A percentile compares a stretch with the other conserved stretches of the same genome.
Conservation (phyloP, 2,797 vertebrate genomes). For the Myotis planiceps region DNA sequence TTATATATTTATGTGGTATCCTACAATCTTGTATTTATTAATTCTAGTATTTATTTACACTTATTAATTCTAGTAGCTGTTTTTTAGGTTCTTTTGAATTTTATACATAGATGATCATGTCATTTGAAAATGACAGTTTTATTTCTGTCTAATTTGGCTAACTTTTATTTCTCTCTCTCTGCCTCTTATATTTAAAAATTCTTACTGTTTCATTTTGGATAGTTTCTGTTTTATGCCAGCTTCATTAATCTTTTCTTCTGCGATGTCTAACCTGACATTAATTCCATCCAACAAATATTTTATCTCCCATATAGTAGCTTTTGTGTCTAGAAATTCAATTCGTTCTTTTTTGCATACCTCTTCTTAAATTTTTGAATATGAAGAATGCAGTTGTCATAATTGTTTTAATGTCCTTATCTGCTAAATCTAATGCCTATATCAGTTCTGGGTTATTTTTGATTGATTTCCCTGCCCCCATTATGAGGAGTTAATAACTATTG, state of each 20-base stretch:
- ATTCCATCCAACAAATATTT: constrained; percentile 4
- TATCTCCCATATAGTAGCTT: background rate
- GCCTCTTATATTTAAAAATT: background rate
- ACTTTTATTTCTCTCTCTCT: constrained; percentile 1
- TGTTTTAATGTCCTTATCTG: background rate
- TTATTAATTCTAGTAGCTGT: background rate
- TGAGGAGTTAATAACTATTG: background rate
- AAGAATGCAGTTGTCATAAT: constrained; percentile 7
- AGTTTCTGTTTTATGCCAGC: constrained; percentile 4
- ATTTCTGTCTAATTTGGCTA: background rate
- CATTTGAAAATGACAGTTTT: constrained; percentile 45
- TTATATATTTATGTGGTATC: background rate
- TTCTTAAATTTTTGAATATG: background rate
- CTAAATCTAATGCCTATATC: background rate
- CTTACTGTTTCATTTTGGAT: constrained; percentile 18
- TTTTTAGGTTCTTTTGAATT: background rate
- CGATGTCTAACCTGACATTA: background rate
- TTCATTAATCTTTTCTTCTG: constrained; percentile 47
- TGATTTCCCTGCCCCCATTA: background rate
- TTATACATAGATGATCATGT: background rate
- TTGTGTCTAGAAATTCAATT: constrained; percentile 13
- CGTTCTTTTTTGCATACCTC: background rate
- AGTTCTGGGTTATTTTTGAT: background rate
- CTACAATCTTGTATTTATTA: background rate
- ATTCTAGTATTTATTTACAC: background rate